These are phyloP conservation scores for Eretmocerus hayati DNA, from an alignment of 2,888 invertebrate genomes.

Conservation along the genomic window DNA sequence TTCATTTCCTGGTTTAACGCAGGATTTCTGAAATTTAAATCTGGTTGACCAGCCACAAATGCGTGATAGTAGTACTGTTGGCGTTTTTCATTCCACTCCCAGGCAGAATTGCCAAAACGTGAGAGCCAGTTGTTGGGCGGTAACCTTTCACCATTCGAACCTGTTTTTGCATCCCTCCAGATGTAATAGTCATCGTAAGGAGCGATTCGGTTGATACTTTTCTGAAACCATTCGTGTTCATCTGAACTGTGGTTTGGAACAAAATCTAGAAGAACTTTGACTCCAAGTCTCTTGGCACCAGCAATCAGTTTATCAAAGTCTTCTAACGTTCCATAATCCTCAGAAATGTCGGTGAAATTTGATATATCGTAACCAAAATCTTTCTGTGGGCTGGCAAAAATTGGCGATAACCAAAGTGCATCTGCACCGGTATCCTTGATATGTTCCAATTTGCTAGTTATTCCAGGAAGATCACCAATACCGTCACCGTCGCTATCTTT, in stretches of 20 bases:
- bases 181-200: conserved; percentile 66
- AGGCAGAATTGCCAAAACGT: conserved; percentile 51
- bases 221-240: conserved; percentile 71
- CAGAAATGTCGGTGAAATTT: conserved; percentile 61
- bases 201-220: conserved; percentile 55
- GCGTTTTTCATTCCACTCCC: conserved; percentile 53
- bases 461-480: conserved; percentile 25
- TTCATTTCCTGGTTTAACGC: conserved; percentile 49
- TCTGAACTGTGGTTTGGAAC: conserved; percentile 61
- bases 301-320: conserved; percentile 60
- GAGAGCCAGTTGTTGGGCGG: conserved; percentile 50
- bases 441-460: conserved; percentile 48
- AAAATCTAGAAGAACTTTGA: conserved; percentile 41
- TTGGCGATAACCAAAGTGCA: conserved; percentile 65
- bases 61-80: conserved; percentile 58
- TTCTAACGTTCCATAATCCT: conserved; percentile 61
- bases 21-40: conserved; percentile 56
- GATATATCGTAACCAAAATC: conserved; percentile 75
- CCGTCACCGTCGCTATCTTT: conserved; percentile 66
- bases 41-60: conserved; percentile 55
- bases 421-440: conserved; percentile 55
- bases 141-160: conserved; percentile 27
- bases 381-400: conserved; percentile 66
- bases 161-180: conserved; percentile 57
- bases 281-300: conserved; percentile 51